These are phyloP conservation scores for Malachius bipustulatus DNA, from an alignment of 2,888 invertebrate genomes.

Conservation along the genomic window DNA sequence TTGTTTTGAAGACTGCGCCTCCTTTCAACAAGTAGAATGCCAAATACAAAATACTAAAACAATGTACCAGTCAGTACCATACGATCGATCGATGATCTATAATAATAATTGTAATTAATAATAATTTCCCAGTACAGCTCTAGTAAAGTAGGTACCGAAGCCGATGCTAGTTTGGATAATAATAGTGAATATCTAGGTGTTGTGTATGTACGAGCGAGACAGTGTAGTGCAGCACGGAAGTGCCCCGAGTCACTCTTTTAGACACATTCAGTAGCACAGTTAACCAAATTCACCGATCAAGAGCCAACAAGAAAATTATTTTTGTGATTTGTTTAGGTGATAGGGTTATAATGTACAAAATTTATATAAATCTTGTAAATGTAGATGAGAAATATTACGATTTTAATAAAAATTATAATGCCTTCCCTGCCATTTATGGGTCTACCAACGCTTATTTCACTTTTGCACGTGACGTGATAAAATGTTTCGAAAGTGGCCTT, in stretches of 20 bases:
- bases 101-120: too few relatives aligned
- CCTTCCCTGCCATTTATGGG: slow-evolving; percentile 54
- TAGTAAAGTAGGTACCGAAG: too few relatives aligned
- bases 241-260: slow-evolving; percentile 26
- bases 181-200: slow-evolving; percentile 24
- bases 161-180: slow-evolving; percentile 34
- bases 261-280: slow-evolving; percentile 31
- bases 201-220: slow-evolving; percentile 38
- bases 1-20: too few relatives aligned
- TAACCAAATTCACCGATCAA: slow-evolving; percentile 9
- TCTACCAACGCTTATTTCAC: slow-evolving; percentile 40
- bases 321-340: slow-evolving; percentile 41
- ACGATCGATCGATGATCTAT: too few relatives aligned
- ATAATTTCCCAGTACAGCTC: too few relatives aligned
- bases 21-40: slow-evolving; percentile 29
- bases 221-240: slow-evolving; percentile 32
- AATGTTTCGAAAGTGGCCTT: slow-evolving; percentile 39
- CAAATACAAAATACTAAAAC: too few relatives aligned
- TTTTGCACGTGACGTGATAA: slow-evolving; percentile 36
- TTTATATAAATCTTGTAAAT: slow-evolving; percentile 40
- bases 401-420: slow-evolving; percentile 41
- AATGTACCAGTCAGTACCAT: too few relatives aligned
- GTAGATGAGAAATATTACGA: slow-evolving; percentile 38
- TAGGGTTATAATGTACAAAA: slow-evolving; percentile 43
- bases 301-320: slow-evolving; percentile 37